Conservation (phyloP, 1,140 invertebrate species). For the Macrobrachium rosenbergii region DNA sequence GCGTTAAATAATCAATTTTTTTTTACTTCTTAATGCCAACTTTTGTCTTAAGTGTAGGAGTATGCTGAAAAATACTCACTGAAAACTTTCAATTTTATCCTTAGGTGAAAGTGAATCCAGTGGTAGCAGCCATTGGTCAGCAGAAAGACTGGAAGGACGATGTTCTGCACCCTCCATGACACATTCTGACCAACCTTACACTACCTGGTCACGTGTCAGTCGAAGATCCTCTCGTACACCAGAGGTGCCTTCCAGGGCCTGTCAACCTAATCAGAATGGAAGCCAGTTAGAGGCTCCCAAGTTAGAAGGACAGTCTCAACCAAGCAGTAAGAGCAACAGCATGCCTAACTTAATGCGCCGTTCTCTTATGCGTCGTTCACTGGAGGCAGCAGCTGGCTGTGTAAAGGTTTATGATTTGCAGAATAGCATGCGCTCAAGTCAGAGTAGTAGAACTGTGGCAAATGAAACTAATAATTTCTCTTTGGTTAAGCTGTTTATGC, state of each 20-base stretch:
- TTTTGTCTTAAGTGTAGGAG: not conserved
- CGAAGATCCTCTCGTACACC: conserved; percentile 65
- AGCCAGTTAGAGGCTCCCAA: conserved; percentile 41
- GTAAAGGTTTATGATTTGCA: conserved; percentile 80
- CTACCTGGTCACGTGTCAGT: conserved; percentile 66
- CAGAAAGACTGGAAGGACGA: conserved; percentile 63
- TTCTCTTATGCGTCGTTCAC: conserved; percentile 66
- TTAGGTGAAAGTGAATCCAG: conserved; percentile 59
- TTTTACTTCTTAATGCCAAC: too few relatives aligned
- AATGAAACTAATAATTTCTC: conserved; percentile 76
- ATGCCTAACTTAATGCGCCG: conserved; percentile 78
- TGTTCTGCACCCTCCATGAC: conserved; percentile 60
- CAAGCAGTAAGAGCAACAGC: conserved; percentile 78
- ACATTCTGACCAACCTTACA: conserved; percentile 66
- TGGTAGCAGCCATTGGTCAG: conserved; percentile 64
- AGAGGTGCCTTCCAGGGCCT: conserved; percentile 61
- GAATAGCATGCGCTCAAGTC: conserved; percentile 70
- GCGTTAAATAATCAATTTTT: not conserved
- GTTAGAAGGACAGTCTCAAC: conserved; percentile 47
- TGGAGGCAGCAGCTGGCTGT: conserved; percentile 68
- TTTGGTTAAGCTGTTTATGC: conserved; percentile 90
- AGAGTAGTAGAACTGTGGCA: conserved; percentile 56
- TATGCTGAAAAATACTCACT: not conserved
- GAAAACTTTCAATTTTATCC: too few relatives aligned
- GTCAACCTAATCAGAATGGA: conserved; percentile 35